Conservation (phyloP, 2,888 invertebrate genomes). For the Marronus borbonicus region DNA sequence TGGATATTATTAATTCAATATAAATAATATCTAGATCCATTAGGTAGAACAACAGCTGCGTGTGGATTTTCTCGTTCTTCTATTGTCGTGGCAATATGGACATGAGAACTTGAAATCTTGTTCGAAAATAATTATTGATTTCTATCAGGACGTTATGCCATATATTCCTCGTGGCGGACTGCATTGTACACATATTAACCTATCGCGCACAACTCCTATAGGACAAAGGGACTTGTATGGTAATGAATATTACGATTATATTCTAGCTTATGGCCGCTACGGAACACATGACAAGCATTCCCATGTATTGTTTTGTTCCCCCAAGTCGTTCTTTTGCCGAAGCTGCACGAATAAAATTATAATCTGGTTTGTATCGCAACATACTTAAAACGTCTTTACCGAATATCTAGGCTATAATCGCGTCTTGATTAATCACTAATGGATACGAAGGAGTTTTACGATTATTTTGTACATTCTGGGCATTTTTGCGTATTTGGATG, state of each 20-base stretch:
- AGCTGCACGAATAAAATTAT: not conserved
- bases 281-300: not conserved
- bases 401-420: not conserved
- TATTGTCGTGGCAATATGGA: not conserved
- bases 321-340: not conserved
- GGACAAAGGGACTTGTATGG: constrained; percentile 28
- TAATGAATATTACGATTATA: constrained; percentile 30
- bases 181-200: not conserved
- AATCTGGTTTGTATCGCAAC: not conserved
- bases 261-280: not conserved
- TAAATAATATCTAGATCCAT: constrained; percentile 46
- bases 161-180: constrained; percentile 1
- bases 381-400: not conserved
- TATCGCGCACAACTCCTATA: not conserved
- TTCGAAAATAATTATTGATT: constrained; percentile 46
- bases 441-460: not conserved
- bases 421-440: not conserved
- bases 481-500: too few relatives aligned
- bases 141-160: constrained; percentile 33
- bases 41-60: constrained; percentile 40
- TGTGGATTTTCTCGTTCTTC: constrained; percentile 20
- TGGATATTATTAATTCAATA: constrained; percentile 45
- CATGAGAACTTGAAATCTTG: constrained; percentile 37
- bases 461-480: too few relatives aligned
- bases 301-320: not conserved